Percentiles rank a stretch among this genome's conserved stretches.
Conservation (phyloP, 2,113 vertebrate genomes). For the Saimiri boliviensis region DNA sequence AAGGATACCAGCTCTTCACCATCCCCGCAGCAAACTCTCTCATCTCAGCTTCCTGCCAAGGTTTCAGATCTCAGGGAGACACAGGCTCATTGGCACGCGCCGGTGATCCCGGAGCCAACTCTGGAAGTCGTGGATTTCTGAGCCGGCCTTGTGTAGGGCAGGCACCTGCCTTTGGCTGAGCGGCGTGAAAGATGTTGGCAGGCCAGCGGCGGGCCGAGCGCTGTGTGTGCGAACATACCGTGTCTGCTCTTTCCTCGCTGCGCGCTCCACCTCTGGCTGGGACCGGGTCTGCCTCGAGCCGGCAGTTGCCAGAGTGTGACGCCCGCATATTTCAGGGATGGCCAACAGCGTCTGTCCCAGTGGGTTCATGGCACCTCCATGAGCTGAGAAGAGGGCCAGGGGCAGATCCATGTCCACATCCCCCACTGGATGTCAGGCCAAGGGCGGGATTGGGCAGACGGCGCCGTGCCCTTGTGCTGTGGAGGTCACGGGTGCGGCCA, state of each 20-base stretch:
- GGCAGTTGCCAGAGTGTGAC: accelerated
- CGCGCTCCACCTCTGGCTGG: accelerated
- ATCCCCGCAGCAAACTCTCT: background rate
- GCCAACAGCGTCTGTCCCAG: background rate
- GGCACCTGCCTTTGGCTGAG: background rate
- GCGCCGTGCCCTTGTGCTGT: background rate
- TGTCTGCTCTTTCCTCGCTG: accelerated
- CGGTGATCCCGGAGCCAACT: background rate
- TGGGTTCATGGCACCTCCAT: accelerated
- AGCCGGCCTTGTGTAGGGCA: background rate
- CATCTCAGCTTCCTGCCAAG: background rate
- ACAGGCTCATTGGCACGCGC: accelerated
- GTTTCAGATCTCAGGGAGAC: background rate
- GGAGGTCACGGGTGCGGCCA: accelerated
- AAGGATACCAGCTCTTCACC: background rate
- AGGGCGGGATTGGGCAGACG: background rate
- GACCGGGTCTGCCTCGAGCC: background rate
- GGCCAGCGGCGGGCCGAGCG: accelerated
- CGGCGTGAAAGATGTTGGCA: background rate
- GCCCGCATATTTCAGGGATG: background rate
- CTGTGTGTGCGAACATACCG: accelerated
- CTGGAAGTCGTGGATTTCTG: background rate
- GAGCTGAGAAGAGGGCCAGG: background rate
- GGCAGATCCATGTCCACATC: background rate
- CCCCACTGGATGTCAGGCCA: background rate